Conservation (phyloP, 2,797 vertebrate species). For the Rhinoraja longicauda region DNA sequence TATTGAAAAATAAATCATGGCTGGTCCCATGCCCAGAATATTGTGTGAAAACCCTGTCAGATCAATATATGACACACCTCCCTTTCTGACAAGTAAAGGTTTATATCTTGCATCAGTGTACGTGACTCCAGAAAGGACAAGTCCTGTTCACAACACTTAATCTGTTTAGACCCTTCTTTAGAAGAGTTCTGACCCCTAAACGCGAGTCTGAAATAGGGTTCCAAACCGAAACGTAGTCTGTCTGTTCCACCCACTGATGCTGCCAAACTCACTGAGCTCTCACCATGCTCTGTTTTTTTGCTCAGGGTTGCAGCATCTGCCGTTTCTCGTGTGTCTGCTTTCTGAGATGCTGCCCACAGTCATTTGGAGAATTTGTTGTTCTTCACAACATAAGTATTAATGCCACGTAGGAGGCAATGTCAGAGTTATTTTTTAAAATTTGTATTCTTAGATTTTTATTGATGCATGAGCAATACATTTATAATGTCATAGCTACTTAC, state of each 20-base stretch:
- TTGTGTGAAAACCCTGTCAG: neutral
- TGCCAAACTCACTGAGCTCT: too few relatives aligned
- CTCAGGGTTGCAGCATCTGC: too few relatives aligned
- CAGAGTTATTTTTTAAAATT: neutral
- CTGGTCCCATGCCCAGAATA: neutral
- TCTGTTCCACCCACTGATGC: too few relatives aligned
- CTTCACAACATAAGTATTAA: neutral
- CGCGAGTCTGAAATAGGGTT: too few relatives aligned
- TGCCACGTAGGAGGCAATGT: neutral
- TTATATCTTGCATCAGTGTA: neutral
- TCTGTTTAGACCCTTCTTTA: too few relatives aligned
- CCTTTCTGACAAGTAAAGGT: neutral
- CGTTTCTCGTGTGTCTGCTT: neutral
- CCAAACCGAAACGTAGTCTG: too few relatives aligned
- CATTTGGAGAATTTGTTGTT: neutral
- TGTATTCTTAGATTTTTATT: neutral
- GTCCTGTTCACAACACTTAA: too few relatives aligned
- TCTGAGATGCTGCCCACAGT: neutral
- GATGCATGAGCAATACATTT: neutral
- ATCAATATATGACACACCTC: neutral
- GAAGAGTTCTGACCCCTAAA: too few relatives aligned
- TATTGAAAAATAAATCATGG: neutral
- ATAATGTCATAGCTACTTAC: neutral
- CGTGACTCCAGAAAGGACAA: too few relatives aligned
- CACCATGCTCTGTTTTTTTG: too few relatives aligned